These are phyloP conservation scores for Cotesia typhae DNA, from an alignment of 1,140 invertebrate genomes.

Conservation along the genomic window DNA sequence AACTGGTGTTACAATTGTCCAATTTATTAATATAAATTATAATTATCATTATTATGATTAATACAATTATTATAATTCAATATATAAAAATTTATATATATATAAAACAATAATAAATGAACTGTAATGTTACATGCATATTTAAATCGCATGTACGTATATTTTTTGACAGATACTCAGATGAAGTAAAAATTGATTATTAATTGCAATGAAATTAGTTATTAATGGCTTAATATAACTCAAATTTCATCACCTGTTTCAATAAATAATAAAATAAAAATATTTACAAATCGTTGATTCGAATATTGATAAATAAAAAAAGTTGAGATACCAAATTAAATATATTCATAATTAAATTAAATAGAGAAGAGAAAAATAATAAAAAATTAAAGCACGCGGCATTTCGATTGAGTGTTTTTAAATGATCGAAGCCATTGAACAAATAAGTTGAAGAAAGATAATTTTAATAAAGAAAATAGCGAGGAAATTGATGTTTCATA, in stretches of 20 bases:
- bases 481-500: conserved; percentile 27
- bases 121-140: conserved; percentile 53
- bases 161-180: conserved; percentile 59
- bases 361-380: conserved; percentile 1
- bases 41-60: no score
- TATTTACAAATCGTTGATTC: conserved; percentile 34
- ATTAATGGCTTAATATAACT: conserved; percentile 26
- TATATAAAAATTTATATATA: no score
- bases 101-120: neutral
- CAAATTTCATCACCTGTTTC: conserved; percentile 20
- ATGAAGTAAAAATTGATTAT: conserved; percentile 20
- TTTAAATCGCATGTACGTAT: conserved; percentile 58
- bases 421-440: no score
- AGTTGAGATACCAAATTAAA: conserved; percentile 27
- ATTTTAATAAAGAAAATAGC: conserved; percentile 13
- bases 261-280: conserved; percentile 12
- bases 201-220: neutral
- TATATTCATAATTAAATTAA: conserved; percentile 22
- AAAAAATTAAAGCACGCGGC: conserved; percentile 19
- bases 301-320: conserved; percentile 21
- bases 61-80: no score
- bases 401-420: no score
- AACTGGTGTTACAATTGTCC: conserved; percentile 50
- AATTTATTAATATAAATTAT: conserved; percentile 36
- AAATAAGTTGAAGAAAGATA: neutral